phyloP scores from a whole-genome alignment of 2,888 invertebrate genomes.

The Coelopa pilipes region DNA sequence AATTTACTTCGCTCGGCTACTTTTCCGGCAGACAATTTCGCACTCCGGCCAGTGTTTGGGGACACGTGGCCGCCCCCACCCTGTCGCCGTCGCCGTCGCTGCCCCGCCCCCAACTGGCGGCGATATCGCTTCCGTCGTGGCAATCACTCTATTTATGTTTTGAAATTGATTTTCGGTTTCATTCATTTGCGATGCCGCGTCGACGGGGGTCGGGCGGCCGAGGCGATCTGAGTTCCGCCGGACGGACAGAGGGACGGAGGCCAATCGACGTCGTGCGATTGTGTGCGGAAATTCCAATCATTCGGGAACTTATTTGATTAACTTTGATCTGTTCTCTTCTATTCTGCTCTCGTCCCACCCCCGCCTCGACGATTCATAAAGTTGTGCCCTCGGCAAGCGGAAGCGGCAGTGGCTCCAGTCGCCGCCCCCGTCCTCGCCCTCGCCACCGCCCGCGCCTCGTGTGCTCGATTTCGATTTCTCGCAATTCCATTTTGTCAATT shows the following conservation, averaged over 20 bases:
- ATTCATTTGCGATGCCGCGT: slow-evolving; percentile 24
- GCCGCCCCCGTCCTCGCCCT: neutral
- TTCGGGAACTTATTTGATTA: slow-evolving; percentile 37
- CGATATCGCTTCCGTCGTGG: slow-evolving; percentile 33
- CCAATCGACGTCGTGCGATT: slow-evolving; percentile 1
- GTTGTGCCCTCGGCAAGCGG: no score
- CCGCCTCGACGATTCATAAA: neutral
- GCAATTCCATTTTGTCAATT: slow-evolving; percentile 40
- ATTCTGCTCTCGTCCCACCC: neutral
- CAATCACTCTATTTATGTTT: slow-evolving; percentile 45
- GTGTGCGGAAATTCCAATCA: slow-evolving; percentile 39
- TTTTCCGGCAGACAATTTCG: slow-evolving; percentile 29
- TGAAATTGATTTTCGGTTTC: slow-evolving; percentile 42
- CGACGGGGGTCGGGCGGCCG: no score
- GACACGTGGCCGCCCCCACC: neutral
- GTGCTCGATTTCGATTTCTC: slow-evolving; percentile 9
- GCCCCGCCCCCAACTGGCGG: neutral
- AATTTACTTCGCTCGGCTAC: slow-evolving; percentile 30
- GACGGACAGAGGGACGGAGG: neutral
- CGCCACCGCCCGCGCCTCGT: neutral
- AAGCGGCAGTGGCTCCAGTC: no score
- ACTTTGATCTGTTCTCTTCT: slow-evolving; percentile 28
- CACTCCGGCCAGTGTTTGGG: slow-evolving; percentile 4
- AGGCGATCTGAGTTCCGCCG: no score
- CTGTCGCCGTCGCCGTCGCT: slow-evolving; percentile 32